These are phyloP conservation scores for Gnatocerus cornutus DNA, from an alignment of 2,888 invertebrate species.

Conservation along the genomic window DNA sequence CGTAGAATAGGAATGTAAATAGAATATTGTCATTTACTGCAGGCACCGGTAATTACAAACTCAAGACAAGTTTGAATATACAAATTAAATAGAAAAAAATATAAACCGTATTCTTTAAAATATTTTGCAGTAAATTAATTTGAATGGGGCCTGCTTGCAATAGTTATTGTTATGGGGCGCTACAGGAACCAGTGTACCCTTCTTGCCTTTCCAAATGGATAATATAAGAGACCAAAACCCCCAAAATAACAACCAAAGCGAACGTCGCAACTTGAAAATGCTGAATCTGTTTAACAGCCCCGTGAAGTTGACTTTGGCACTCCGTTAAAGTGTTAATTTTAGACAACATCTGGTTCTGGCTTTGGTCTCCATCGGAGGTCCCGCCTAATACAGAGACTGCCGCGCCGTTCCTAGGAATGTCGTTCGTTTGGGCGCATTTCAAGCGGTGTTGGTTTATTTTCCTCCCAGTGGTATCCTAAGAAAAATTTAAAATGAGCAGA, in stretches of 20 bases:
- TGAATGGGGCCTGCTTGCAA: conserved; percentile 59
- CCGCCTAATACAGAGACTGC: conserved; percentile 32
- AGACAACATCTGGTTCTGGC: conserved; percentile 62
- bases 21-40: conserved; percentile 41
- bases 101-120: conserved; percentile 60
- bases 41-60: conserved; percentile 29
- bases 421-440: conserved; percentile 76
- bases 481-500: conserved; percentile 1
- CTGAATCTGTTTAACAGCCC: conserved; percentile 72
- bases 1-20: conserved; percentile 30
- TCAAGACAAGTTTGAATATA: conserved; percentile 41
- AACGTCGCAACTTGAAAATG: conserved; percentile 73
- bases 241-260: conserved; percentile 68
- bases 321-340: conserved; percentile 69
- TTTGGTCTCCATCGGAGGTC: conserved; percentile 55
- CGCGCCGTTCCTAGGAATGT: conserved; percentile 64
- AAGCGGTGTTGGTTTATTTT: conserved; percentile 81
- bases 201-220: conserved; percentile 42
- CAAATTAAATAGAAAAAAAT: conserved; percentile 60
- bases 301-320: conserved; percentile 71
- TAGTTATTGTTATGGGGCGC: conserved; percentile 65
- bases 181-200: conserved; percentile 53
- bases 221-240: conserved; percentile 55
- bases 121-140: conserved; percentile 55
- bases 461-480: conserved; percentile 64